Conservation (phyloP, 2,888 invertebrate genomes). For the Eulithis testata region DNA sequence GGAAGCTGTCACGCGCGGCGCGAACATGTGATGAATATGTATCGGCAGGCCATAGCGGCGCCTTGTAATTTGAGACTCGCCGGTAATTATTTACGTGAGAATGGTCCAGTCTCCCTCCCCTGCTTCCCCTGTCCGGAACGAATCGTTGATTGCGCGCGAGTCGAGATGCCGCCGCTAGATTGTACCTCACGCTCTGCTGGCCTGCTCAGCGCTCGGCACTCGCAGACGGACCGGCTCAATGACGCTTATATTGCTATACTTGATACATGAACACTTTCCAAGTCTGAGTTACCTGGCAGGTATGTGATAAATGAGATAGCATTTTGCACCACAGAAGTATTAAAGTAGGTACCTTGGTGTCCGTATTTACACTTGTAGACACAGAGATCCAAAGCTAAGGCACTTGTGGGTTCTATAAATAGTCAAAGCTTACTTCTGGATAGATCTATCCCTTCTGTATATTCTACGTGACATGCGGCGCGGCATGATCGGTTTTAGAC, state of each 20-base stretch:
- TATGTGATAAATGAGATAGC: slow-evolving; percentile 25
- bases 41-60: slow-evolving; percentile 78
- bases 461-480: too few species aligned
- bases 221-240: slow-evolving; percentile 30
- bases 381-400: too few species aligned
- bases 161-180: slow-evolving; percentile 75
- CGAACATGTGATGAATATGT: slow-evolving; percentile 81
- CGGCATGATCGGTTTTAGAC: too few species aligned
- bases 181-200: slow-evolving; percentile 66
- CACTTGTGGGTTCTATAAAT: too few species aligned
- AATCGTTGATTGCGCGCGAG: slow-evolving; percentile 80
- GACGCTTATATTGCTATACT: slow-evolving; percentile 20
- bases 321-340: neutral
- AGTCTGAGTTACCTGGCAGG: slow-evolving; percentile 21
- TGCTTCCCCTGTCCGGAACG: slow-evolving; percentile 64
- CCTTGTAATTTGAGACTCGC: slow-evolving; percentile 83
- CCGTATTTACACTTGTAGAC: too few species aligned
- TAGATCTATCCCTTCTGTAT: too few species aligned
- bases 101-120: slow-evolving; percentile 61
- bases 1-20: slow-evolving; percentile 82
- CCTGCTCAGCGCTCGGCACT: slow-evolving; percentile 18
- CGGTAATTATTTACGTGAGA: slow-evolving; percentile 85
- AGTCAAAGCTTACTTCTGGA: too few species aligned
- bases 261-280: slow-evolving; percentile 22
- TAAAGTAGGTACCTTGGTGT: too few species aligned